Evolutionary conservation across 2,888 invertebrate genomes (phyloP).

Genomic region (Taphrorychus bicolor): DNA sequence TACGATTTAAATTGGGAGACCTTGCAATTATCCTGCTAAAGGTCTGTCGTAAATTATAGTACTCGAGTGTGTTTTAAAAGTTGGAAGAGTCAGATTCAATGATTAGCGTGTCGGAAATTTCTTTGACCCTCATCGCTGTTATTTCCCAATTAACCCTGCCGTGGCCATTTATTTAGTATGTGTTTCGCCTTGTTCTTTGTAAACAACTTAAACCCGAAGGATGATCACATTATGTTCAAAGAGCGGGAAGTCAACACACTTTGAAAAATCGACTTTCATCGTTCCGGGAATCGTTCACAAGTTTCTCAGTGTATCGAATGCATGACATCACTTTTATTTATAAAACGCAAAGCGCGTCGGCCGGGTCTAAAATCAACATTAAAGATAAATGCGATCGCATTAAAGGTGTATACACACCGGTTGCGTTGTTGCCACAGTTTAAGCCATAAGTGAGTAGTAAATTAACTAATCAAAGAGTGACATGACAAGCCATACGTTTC

Average conservation of each 20-base stretch:
- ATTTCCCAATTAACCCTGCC: too few relatives aligned
- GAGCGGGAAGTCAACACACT: background rate
- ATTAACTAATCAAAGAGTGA: too few relatives aligned
- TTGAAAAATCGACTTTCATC: background rate
- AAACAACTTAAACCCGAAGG: too few relatives aligned
- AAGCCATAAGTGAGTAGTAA: too few relatives aligned
- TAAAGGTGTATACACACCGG: constrained; percentile 35
- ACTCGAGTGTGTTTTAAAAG: background rate
- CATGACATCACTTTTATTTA: constrained; percentile 37
- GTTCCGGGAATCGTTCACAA: background rate
- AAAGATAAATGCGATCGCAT: constrained; percentile 32
- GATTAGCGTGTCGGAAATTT: too few relatives aligned
- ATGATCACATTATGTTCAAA: too few relatives aligned
- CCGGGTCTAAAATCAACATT: constrained; percentile 34
- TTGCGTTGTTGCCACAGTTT: constrained; percentile 29
- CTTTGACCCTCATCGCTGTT: too few relatives aligned
- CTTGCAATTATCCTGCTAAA: background rate
- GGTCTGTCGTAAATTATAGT: background rate
- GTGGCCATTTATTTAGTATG: too few relatives aligned
- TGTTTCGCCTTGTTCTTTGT: too few relatives aligned
- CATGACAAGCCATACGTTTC: too few relatives aligned
- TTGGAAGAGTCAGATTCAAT: background rate
- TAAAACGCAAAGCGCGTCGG: constrained; percentile 27
- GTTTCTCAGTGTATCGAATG: constrained; percentile 28
- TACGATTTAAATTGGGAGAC: background rate